These are phyloP conservation scores for Dryococelus australis DNA, from an alignment of 2,888 invertebrate genomes.

Conservation along the genomic window DNA sequence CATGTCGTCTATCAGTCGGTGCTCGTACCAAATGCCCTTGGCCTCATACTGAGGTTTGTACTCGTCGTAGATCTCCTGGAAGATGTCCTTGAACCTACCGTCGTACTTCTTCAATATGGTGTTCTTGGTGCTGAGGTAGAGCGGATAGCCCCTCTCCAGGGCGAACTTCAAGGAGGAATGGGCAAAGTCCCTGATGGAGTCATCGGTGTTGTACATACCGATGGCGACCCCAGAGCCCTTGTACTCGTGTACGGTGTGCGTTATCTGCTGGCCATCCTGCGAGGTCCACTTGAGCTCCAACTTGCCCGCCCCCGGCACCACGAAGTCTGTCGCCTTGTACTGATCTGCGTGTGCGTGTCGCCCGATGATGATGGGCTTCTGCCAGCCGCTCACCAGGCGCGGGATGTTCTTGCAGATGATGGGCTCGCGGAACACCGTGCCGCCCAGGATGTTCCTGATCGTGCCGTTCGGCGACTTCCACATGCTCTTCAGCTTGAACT, in stretches of 20 bases:
- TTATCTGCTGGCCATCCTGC: slow-evolving; percentile 68
- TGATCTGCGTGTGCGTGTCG: slow-evolving; percentile 99
- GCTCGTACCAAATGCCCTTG: slow-evolving; percentile 95
- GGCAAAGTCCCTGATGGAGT: slow-evolving; percentile 92
- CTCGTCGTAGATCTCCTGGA: slow-evolving; percentile 92
- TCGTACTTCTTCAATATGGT: slow-evolving; percentile 97
- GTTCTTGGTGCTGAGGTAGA: slow-evolving; percentile 96
- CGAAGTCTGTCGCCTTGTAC: slow-evolving; percentile 96
- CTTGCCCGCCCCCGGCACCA: slow-evolving; percentile 90
- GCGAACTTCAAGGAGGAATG: slow-evolving; percentile 94
- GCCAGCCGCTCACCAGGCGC: slow-evolving; percentile 93
- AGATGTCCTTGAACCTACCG: slow-evolving; percentile 96
- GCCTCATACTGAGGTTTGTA: slow-evolving; percentile 88
- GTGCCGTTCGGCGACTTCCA: slow-evolving; percentile 93
- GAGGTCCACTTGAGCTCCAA: slow-evolving; percentile 82
- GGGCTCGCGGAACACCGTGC: slow-evolving; percentile 84
- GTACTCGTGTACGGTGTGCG: slow-evolving; percentile 79
- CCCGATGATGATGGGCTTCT: slow-evolving; percentile 96
- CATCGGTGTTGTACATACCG: slow-evolving; percentile 97
- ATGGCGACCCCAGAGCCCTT: slow-evolving; percentile 90
- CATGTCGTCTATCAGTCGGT: slow-evolving; percentile 98
- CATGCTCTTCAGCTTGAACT: slow-evolving; percentile 87
- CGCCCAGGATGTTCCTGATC: slow-evolving; percentile 86
- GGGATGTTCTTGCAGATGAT: slow-evolving; percentile 95
- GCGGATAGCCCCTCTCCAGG: slow-evolving; percentile 81